A percentile compares a stretch with the other conserved stretches of the same genome.
These are phyloP conservation scores for Melieria crassipennis DNA, from an alignment of 2,888 invertebrate species.

Conservation along the genomic window DNA sequence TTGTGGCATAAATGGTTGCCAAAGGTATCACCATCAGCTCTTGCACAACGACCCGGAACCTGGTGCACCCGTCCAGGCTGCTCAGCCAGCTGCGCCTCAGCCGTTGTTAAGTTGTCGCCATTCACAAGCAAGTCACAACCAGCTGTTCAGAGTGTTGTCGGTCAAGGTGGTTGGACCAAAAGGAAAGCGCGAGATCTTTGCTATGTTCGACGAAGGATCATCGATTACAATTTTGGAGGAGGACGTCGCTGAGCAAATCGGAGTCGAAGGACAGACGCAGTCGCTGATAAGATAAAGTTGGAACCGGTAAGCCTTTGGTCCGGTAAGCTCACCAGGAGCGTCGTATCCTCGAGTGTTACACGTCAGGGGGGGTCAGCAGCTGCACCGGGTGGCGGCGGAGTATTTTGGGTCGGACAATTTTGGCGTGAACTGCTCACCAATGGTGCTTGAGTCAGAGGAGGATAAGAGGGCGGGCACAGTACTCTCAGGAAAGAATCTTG, in stretches of 20 bases:
- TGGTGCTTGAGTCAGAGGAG: neutral
- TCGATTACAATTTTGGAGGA: conserved; percentile 37
- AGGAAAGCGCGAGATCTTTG: conserved; percentile 21
- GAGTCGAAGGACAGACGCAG: conserved; percentile 34
- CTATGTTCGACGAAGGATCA: conserved; percentile 38
- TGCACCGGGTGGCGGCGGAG: neutral
- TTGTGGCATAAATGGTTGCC: too few species aligned
- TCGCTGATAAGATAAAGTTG: neutral
- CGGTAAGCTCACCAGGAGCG: neutral
- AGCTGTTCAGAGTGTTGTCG: conserved; percentile 34
- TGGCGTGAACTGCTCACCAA: neutral
- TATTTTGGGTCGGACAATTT: neutral
- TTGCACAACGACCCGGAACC: too few species aligned
- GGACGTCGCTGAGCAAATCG: conserved; percentile 17
- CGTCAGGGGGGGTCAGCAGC: neutral
- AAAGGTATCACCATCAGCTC: too few species aligned
- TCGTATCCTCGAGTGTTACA: neutral
- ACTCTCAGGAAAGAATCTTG: too few species aligned
- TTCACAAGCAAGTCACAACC: too few species aligned
- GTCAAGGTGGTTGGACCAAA: conserved; percentile 32
- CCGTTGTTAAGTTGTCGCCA: too few species aligned
- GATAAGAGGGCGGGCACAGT: conserved; percentile 3
- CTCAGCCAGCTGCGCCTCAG: too few species aligned
- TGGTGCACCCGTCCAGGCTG: too few species aligned
- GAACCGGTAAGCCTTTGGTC: conserved; percentile 33